Conservation (phyloP, 2,888 invertebrate genomes). For the Plusia festucae region DNA sequence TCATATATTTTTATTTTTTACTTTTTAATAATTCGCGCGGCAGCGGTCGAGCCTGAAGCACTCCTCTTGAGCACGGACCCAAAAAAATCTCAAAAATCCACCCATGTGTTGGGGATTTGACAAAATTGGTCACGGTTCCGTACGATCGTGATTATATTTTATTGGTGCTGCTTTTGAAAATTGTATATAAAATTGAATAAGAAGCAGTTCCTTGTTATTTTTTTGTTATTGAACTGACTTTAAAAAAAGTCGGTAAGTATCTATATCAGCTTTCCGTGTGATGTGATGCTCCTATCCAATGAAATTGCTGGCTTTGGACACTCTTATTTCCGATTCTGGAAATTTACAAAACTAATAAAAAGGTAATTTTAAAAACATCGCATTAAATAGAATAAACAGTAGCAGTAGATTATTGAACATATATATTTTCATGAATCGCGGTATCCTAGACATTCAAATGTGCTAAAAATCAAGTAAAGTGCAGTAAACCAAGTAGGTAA, state of each 20-base stretch:
- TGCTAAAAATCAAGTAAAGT: too few relatives aligned
- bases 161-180: neutral
- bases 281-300: too few relatives aligned
- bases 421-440: too few relatives aligned
- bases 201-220: neutral
- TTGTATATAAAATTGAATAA: neutral
- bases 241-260: too few relatives aligned
- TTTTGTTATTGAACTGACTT: neutral
- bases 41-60: conserved; percentile 75
- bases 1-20: conserved; percentile 80
- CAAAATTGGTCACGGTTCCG: conserved; percentile 75
- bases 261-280: too few relatives aligned
- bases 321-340: too few relatives aligned
- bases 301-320: too few relatives aligned
- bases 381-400: too few relatives aligned
- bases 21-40: conserved; percentile 87
- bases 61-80: conserved; percentile 85
- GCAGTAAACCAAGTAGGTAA: neutral
- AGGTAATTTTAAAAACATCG: too few relatives aligned
- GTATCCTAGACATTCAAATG: too few relatives aligned
- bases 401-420: too few relatives aligned
- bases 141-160: conserved; percentile 26
- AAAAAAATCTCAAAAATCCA: conserved; percentile 84
- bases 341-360: too few relatives aligned
- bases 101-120: conserved; percentile 80